These are phyloP conservation scores for Apotomis capreana DNA, from an alignment of 2,888 invertebrate species.

Conservation along the genomic window DNA sequence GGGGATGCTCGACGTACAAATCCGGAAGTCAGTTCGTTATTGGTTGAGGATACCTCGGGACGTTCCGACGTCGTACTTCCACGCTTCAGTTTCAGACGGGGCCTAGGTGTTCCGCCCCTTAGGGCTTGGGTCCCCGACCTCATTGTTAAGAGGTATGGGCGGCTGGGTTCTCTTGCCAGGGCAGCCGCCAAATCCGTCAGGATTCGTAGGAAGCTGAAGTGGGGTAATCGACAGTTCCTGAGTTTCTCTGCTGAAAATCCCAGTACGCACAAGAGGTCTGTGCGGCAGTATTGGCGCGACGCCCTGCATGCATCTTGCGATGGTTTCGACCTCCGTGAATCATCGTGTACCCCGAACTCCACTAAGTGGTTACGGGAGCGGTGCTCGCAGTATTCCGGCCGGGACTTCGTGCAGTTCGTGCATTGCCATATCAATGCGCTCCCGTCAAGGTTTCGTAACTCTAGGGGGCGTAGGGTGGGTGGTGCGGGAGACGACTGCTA, in stretches of 20 bases:
- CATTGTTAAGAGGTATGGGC: too few relatives aligned
- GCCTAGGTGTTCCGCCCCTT: too few relatives aligned
- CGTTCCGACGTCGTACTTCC: too few relatives aligned
- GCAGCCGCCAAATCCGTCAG: too few relatives aligned
- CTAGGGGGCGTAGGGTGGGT: constrained; percentile 46
- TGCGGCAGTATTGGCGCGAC: constrained; percentile 21
- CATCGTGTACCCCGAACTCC: constrained; percentile 34
- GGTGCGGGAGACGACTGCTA: constrained; percentile 49
- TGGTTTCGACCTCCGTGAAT: constrained; percentile 35
- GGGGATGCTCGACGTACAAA: too few relatives aligned
- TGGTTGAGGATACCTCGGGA: too few relatives aligned
- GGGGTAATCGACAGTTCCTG: neutral
- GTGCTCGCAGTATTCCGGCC: constrained; percentile 44
- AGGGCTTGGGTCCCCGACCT: too few relatives aligned
- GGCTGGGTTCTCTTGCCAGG: too few relatives aligned
- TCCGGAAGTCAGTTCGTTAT: too few relatives aligned
- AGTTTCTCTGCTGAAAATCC: too few relatives aligned
- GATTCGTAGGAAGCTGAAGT: constrained; percentile 7
- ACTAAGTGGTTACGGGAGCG: constrained; percentile 45
- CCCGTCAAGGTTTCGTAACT: constrained; percentile 49
- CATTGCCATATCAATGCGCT: constrained; percentile 55
- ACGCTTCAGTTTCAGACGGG: too few relatives aligned
- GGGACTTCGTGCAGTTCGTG: constrained; percentile 22
- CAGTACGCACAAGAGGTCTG: too few relatives aligned
- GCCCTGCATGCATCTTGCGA: constrained; percentile 33